Base-by-base conservation (phyloP, 2,888 invertebrate species). In the Lasioglossum vierecki region DNA sequence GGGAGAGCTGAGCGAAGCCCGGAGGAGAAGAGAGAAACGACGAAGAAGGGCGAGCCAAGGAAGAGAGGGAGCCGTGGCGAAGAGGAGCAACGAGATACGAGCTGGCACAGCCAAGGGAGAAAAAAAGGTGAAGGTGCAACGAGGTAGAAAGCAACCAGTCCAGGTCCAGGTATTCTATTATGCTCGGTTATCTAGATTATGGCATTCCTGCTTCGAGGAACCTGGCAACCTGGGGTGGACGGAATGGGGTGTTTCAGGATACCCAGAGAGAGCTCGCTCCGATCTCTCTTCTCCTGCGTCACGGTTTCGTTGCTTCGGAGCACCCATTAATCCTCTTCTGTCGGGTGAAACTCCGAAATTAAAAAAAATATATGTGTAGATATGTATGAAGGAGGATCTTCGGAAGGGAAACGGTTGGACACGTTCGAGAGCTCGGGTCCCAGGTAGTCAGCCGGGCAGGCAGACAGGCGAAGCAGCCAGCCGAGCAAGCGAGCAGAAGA, bases 151-250 rank as follows among this genome's bases (percentile, higher is more conserved):
- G 92, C 93, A 91, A 89, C 90, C 91, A 89, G 92, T 88, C 88
- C 89, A 85, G 91, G 91, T 90, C 91, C 91, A 90, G 92, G 91
- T 94, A 94, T 94, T 94, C 94, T 94, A 94, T 94, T 94, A 94
- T 94, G 92, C 92, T 89, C 91, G 93, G 93, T 93, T 94, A 94
- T 94, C 94, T 94, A 94, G 94, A 94, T 94, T 94, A 94, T 93
- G 93, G 94, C 94, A 94, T 94, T 94, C 94, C 93, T 91, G 90
- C 93, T 93, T 92, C 91, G 91, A 90, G 93, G 92, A 93, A 92
- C 91, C 88, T 89, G 88, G 90, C 90, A 86, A 91, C 84, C 87
- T 83, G 88, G 88, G 88, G 87, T 88, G 82, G 84, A 88, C 80
- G 87, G 85, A 88, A 86, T 81, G 84, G 90, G 90, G 90, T 91